Evolutionary conservation across 2,888 invertebrate species (phyloP).

Genomic region (Muschampia plurimacula): DNA sequence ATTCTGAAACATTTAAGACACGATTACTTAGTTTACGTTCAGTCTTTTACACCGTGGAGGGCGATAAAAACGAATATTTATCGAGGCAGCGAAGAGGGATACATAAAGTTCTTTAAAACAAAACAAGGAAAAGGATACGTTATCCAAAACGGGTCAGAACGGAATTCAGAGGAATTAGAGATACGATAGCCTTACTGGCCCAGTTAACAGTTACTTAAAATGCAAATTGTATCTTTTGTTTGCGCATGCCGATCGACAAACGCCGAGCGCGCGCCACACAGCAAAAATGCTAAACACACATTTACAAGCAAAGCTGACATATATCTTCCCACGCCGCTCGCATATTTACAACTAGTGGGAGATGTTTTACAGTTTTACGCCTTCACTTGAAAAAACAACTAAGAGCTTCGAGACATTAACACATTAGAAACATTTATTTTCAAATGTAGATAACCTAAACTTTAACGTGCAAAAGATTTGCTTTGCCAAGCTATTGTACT

Average conservation of each 20-base stretch:
- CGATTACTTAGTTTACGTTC: constrained; percentile 11
- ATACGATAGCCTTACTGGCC: constrained; percentile 60
- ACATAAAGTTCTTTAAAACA: constrained; percentile 30
- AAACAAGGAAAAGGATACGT: constrained; percentile 64
- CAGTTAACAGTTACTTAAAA: constrained; percentile 81
- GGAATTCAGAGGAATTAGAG: constrained; percentile 63
- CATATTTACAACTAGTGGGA: constrained; percentile 48
- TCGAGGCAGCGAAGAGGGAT: constrained; percentile 4
- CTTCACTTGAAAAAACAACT: constrained; percentile 14
- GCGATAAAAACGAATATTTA: constrained; percentile 27
- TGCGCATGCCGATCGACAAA: constrained; percentile 64
- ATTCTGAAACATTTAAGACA: constrained; percentile 7
- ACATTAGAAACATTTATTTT: not conserved
- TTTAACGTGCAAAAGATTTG: not conserved
- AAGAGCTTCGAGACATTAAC: constrained; percentile 8
- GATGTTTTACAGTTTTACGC: constrained; percentile 29
- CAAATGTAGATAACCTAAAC: not conserved
- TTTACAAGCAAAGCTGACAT: constrained; percentile 67
- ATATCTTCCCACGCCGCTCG: constrained; percentile 55
- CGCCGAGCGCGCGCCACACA: constrained; percentile 53
- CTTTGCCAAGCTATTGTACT: constrained; percentile 14
- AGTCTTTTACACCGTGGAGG: not conserved
- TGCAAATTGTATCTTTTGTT: constrained; percentile 82
- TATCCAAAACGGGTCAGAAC: constrained; percentile 60
- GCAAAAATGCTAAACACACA: constrained; percentile 73